Evolutionary conservation across 2,888 invertebrate species (phyloP).

Genomic region (Frankliniella fusca): DNA sequence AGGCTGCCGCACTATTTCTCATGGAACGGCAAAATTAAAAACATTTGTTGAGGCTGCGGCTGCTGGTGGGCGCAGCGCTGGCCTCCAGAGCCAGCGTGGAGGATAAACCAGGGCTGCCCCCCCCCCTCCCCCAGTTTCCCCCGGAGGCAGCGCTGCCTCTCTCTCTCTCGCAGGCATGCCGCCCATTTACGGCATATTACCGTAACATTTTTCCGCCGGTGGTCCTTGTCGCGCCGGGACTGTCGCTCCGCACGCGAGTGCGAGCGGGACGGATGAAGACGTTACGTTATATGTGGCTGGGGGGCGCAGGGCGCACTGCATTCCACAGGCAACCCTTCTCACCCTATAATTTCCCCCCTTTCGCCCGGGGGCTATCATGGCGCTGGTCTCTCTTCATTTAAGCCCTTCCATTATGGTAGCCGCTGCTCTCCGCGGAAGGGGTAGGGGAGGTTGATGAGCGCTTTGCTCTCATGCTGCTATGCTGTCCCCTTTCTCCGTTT

Average conservation of each 20-base stretch:
- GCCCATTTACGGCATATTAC: too few species aligned
- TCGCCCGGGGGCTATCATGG: conserved; percentile 7
- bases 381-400: conserved; percentile 21
- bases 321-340: conserved; percentile 14
- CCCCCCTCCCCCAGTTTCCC: too few species aligned
- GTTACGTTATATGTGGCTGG: too few species aligned
- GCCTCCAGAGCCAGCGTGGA: background rate
- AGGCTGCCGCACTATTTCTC: background rate
- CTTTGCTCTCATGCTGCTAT: background rate
- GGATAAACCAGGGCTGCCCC: too few species aligned
- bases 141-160: too few species aligned
- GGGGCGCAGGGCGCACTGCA: background rate
- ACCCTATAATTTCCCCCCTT: conserved; percentile 6
- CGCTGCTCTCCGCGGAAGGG: conserved; percentile 6
- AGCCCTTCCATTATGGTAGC: conserved; percentile 16
- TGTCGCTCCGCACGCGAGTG: background rate
- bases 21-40: background rate
- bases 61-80: background rate
- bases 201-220: too few species aligned
- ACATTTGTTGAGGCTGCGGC: background rate
- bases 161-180: too few species aligned
- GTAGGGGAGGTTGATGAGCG: too few species aligned
- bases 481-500: background rate
- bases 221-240: too few species aligned
- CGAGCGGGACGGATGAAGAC: background rate